phyloP scores from a whole-genome alignment of 2,113 vertebrate species.

The Leptodactylus fuscus region DNA sequence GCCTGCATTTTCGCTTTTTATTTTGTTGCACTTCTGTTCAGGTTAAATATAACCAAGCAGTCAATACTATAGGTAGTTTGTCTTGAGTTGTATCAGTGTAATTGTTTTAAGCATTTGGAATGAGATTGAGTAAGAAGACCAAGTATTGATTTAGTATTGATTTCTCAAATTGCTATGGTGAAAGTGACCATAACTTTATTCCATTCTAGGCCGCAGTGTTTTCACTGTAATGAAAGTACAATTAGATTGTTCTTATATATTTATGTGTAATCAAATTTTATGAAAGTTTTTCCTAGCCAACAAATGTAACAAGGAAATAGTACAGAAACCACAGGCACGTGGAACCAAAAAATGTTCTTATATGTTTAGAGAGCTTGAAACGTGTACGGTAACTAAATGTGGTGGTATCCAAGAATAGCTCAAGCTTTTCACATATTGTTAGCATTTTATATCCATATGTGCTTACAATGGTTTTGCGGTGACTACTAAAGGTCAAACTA shows the following conservation, averaged over 20 bases:
- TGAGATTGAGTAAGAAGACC: background rate
- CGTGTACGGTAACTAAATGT: background rate
- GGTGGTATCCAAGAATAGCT: background rate
- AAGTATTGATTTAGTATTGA: conserved; percentile 20
- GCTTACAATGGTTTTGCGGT: background rate
- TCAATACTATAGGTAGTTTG: background rate
- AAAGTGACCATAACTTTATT: background rate
- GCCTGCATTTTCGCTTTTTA: too few species aligned
- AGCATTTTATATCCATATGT: background rate
- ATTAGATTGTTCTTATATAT: background rate
- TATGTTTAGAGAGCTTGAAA: too few species aligned
- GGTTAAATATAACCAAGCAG: too few species aligned
- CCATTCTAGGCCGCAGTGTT: background rate
- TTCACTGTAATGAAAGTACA: background rate
- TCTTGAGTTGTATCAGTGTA: background rate
- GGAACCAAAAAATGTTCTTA: too few species aligned
- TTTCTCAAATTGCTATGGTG: background rate
- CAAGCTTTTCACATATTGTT: background rate
- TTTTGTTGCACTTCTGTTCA: too few species aligned
- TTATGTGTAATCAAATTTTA: too few species aligned
- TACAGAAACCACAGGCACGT: too few species aligned
- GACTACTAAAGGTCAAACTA: background rate
- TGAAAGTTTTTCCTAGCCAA: too few species aligned
- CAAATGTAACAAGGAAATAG: too few species aligned
- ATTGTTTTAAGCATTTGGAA: background rate